Evolutionary conservation across 2,888 invertebrate genomes (phyloP), one percentile per base, ranked within the genome.

Genomic region (Acronicta aceris): DNA sequence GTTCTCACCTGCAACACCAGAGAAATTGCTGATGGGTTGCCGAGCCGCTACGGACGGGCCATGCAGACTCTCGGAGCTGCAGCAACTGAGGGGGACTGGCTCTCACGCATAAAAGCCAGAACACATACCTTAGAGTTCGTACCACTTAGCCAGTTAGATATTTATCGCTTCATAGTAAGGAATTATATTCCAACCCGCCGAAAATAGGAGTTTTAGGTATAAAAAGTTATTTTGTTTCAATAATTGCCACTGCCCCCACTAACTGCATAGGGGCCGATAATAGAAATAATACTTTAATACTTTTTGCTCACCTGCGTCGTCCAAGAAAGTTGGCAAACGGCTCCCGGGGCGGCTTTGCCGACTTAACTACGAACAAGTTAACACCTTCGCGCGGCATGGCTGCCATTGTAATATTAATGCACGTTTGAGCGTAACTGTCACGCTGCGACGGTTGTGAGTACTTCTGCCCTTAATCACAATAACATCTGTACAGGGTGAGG

Each of bases 401-500:
- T 80, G 81, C 79, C 68, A 80, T 82, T 87, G 73, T 81, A 91
- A 90, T 85, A 89, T 86, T 89, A 87, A 91, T 88, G 86, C 79
- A 84, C 68, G 68, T 67, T 74, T 76, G 76, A 82, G 82, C 77
- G 81, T 85, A 82, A 84, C 83, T 87, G 90, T 88, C 88, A 89
- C 82, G 81, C 73, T 74, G 82, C 81, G 78, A 81, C 80, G 78
- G 79, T 79, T 85, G 85, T 85, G 56, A 41, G 69, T 73, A 88
- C 86, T 87, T 83, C 80, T 59, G 74, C 74, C 85, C 84, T 86
- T 89, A 83, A 89, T 90, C 86, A 89, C 89, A 89, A 90, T 89
- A 89, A 89, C 88, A 88, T 30, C 7, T 27, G 56, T 65, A 90
- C 83, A 89, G 90, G 82, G 0, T 86, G 89, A 51, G 57, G 41